These are phyloP conservation scores for Falco punctatus DNA, from an alignment of 2,113 vertebrate species.

Conservation along the genomic window DNA sequence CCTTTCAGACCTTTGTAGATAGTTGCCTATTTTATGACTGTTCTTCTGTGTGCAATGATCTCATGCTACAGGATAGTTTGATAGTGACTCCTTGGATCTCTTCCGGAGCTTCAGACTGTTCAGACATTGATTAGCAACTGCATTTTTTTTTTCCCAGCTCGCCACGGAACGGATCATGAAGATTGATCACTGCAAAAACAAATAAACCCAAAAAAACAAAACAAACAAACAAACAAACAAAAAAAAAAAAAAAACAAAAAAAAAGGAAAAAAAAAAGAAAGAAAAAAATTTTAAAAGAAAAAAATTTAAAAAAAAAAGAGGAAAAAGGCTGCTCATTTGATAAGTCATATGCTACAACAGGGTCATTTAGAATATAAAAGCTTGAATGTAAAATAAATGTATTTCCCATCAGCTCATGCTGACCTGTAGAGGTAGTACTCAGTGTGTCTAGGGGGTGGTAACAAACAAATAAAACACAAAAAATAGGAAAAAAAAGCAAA, in stretches of 20 bases:
- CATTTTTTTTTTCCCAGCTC: constrained; percentile 81
- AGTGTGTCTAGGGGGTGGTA: constrained; percentile 75
- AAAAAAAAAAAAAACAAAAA: no score
- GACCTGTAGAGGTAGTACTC: constrained; percentile 77
- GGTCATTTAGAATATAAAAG: constrained; percentile 81
- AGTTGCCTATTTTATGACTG: constrained; percentile 77
- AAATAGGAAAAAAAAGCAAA: constrained; percentile 47
- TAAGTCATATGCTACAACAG: constrained; percentile 80
- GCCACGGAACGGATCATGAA: constrained; percentile 83
- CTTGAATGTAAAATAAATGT: constrained; percentile 83
- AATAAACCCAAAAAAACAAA: neutral
- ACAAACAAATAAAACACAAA: constrained; percentile 63
- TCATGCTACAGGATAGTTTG: constrained; percentile 77
- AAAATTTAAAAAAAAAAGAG: constrained; percentile 20
- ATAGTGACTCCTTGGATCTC: constrained; percentile 74
- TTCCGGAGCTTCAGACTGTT: constrained; percentile 77
- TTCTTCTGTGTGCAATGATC: constrained; percentile 76
- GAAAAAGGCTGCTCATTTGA: constrained; percentile 77
- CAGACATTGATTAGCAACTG: constrained; percentile 79
- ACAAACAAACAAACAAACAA: no score
- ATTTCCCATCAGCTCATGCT: constrained; percentile 79
- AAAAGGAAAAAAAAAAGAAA: neutral
- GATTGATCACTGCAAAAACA: constrained; percentile 74
- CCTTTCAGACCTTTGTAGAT: constrained; percentile 94
- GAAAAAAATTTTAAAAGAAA: neutral